A percentile compares a stretch with the other conserved stretches of the same genome.
Evolutionary conservation across 2,113 vertebrate genomes (phyloP).

Genomic region (Turdus rufiventris): DNA sequence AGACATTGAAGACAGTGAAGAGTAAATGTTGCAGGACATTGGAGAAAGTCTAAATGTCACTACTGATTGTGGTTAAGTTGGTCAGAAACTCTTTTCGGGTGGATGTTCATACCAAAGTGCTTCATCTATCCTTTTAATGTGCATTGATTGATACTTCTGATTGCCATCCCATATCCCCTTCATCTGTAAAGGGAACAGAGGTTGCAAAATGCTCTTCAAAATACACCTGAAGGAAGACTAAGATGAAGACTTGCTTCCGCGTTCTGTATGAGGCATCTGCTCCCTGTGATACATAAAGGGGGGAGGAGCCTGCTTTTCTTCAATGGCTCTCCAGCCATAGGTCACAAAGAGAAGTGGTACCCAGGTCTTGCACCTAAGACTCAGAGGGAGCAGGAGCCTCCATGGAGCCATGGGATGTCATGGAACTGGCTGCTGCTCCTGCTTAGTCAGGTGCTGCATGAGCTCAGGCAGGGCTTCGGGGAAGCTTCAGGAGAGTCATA

Average conservation of each 20-base stretch:
- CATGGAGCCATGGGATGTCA: not conserved
- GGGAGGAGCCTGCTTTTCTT: not conserved
- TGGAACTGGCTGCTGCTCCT: not conserved
- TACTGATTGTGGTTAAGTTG: not conserved
- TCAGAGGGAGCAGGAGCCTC: not conserved
- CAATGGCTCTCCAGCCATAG: not conserved
- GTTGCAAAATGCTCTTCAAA: not conserved
- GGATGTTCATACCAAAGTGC: not conserved
- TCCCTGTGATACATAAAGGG: not conserved
- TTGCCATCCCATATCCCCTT: not conserved
- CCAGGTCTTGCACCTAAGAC: not conserved
- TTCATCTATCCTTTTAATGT: not conserved
- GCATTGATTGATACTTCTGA: not conserved
- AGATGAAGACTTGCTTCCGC: not conserved
- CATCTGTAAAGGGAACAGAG: not conserved
- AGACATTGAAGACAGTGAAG: not conserved
- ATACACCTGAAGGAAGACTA: not conserved
- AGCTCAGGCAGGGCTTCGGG: not conserved
- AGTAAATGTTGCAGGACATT: not conserved
- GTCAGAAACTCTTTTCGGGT: not conserved
- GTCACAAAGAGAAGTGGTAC: not conserved
- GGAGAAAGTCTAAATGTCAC: not conserved
- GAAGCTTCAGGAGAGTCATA: not conserved
- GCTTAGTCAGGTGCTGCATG: not conserved
- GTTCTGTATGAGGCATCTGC: rapidly evolving